Conservation (phyloP, 2,888 invertebrate species). For the Osmoderma eremita region DNA sequence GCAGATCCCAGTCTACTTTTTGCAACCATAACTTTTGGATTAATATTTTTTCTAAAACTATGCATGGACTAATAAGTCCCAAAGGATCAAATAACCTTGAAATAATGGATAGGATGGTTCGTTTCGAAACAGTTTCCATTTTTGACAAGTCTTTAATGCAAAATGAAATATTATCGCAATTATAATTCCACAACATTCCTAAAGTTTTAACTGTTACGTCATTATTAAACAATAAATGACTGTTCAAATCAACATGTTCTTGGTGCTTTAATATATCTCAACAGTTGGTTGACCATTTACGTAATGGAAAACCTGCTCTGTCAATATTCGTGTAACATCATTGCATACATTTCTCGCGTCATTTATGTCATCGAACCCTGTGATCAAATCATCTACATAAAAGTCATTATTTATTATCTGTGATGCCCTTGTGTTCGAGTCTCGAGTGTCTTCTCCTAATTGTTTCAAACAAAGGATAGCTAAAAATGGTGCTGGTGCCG, state of each 20-base stretch:
- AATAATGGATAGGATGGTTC: slow-evolving; percentile 8
- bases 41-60: slow-evolving; percentile 22
- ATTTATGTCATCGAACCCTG: neutral
- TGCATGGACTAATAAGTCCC: slow-evolving; percentile 28
- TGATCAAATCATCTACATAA: neutral
- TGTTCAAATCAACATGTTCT: neutral
- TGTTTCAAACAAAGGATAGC: neutral
- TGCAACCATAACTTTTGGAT: slow-evolving; percentile 31
- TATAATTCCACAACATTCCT: too few species aligned
- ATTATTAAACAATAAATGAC: too few species aligned
- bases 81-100: slow-evolving; percentile 37
- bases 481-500: neutral
- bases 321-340: neutral
- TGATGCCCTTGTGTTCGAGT: neutral
- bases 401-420: neutral
- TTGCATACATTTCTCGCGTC: too few species aligned
- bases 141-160: neutral
- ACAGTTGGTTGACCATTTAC: slow-evolving; percentile 1
- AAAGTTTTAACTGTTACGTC: too few species aligned
- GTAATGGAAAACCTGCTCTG: neutral
- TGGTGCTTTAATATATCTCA: neutral
- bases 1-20: slow-evolving; percentile 30
- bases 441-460: too few species aligned
- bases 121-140: neutral
- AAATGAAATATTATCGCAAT: neutral